Evolutionary conservation across 2,888 invertebrate species (phyloP).

Genomic region (Ceratothoa steindachneri): DNA sequence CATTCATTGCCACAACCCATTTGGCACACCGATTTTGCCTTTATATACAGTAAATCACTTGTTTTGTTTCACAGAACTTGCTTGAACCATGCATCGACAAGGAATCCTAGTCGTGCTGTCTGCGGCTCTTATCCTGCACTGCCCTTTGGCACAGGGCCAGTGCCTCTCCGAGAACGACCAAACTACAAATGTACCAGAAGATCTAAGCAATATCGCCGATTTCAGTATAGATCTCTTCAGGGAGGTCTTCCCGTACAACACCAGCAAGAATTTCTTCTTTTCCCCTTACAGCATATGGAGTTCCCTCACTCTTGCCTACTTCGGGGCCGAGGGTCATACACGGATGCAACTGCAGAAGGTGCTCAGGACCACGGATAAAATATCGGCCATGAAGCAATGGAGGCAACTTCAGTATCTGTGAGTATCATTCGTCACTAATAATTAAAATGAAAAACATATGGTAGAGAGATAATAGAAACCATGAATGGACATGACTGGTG

Average conservation of each 20-base stretch:
- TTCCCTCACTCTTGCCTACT: slow-evolving; percentile 71
- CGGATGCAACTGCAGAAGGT: slow-evolving; percentile 21
- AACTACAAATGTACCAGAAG: slow-evolving; percentile 2
- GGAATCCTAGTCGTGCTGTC: not conserved
- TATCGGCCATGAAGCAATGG: slow-evolving; percentile 40
- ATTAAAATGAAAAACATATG: no score
- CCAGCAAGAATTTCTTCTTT: slow-evolving; percentile 68
- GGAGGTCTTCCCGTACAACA: slow-evolving; percentile 40
- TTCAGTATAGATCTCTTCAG: slow-evolving; percentile 40
- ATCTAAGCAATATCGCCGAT: slow-evolving; percentile 39
- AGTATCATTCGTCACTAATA: slow-evolving; percentile 2
- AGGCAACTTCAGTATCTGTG: slow-evolving; percentile 32
- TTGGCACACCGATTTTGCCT: no score
- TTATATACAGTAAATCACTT: no score
- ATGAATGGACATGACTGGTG: no score
- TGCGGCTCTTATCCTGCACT: not conserved
- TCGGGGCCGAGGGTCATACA: slow-evolving; percentile 56
- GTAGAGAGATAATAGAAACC: no score
- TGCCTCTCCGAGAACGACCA: slow-evolving; percentile 26
- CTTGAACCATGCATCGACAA: not conserved
- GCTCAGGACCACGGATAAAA: slow-evolving; percentile 24
- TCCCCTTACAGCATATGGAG: slow-evolving; percentile 86
- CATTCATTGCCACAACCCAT: no score
- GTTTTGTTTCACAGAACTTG: no score
- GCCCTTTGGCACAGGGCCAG: not conserved